phyloP scores from a whole-genome alignment of 2,888 invertebrate genomes.

The Gymnocheta viridis region DNA sequence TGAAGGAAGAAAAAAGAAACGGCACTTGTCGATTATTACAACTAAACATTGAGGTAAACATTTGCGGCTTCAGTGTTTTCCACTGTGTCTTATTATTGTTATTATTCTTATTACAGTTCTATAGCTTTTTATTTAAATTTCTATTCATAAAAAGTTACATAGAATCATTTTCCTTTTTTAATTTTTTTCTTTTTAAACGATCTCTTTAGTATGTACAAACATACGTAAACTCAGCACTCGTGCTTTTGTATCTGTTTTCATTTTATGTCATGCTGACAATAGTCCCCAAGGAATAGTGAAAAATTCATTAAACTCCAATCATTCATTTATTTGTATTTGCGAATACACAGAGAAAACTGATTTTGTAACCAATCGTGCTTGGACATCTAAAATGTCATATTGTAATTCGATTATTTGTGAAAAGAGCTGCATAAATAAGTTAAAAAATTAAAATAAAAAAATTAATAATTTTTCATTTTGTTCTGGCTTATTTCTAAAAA shows the following conservation, averaged over 20 bases:
- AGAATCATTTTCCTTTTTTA: slow-evolving; percentile 36
- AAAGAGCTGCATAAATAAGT: too few relatives aligned
- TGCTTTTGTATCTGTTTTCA: slow-evolving; percentile 45
- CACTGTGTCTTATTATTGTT: slow-evolving; percentile 58
- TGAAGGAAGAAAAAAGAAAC: slow-evolving; percentile 24
- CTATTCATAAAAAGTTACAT: slow-evolving; percentile 13
- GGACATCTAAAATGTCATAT: background rate
- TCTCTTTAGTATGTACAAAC: background rate
- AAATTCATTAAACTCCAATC: slow-evolving; percentile 69
- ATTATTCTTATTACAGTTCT: slow-evolving; percentile 50
- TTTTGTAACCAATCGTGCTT: too few relatives aligned
- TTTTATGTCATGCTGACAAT: slow-evolving; percentile 64
- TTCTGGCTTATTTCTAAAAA: too few relatives aligned
- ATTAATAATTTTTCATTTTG: too few relatives aligned
- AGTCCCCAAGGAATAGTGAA: slow-evolving; percentile 67
- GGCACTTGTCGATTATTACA: slow-evolving; percentile 66
- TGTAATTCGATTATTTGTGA: too few relatives aligned
- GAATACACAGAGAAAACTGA: background rate
- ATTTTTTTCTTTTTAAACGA: background rate
- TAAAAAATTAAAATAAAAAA: too few relatives aligned
- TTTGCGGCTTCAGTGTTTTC: slow-evolving; percentile 69
- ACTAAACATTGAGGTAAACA: slow-evolving; percentile 69
- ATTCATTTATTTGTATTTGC: slow-evolving; percentile 40
- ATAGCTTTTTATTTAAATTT: slow-evolving; percentile 4
- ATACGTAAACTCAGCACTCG: background rate